Base-by-base conservation (phyloP, 2,113 vertebrate species). In the Corydoras maculifer region DNA sequence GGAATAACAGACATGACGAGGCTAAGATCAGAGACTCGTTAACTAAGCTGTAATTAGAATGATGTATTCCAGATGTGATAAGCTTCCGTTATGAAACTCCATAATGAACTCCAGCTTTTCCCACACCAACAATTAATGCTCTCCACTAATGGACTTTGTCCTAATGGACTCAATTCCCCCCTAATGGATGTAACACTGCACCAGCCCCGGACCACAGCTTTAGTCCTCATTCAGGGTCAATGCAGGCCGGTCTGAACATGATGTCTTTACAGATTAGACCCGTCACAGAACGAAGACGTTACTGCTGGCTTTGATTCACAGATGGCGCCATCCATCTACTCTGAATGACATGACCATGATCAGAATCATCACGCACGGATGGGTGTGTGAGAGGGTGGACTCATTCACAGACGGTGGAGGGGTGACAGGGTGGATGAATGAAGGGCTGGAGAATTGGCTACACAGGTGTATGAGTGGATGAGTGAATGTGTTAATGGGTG, bases 11-110 rank as follows among this genome's bases (percentile, higher is more conserved):
- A 15, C 59, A 70, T 31, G 35, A 9, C 13, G 54, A 29, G n/a
- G 35, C 13, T 49, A 65, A n/a, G 58, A 62, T 29, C 60, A 68
- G 31, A 2, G 5, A 48, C 31, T 48, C 51, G 12, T 62, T 72
- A 72, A 79, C 73, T 68, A 73, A 78, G 75, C 59, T 54, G 57
- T 72, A 72, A 80, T 80, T 75, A 66, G 29, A 30, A 68, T 73
- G 62, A 58, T 49, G 48, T 49, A 35, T 72, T 75, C 63, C 14
- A 29, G 65, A 62, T 13, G 32, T 74, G 62, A 76, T 72, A 72
- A 30, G 51, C 43, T 25, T 62, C 63, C 68, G 62, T 58, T 61
- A 67, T 73, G 74, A 76, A 70, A 73, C 18, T 66, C 29, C 8
- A 14, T 69, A 75, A 73, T 63, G 29, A 79, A 65, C 61, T 57